Base-by-base conservation (phyloP, 2,888 invertebrate genomes). In the Caenorhabditis uteleia region DNA sequence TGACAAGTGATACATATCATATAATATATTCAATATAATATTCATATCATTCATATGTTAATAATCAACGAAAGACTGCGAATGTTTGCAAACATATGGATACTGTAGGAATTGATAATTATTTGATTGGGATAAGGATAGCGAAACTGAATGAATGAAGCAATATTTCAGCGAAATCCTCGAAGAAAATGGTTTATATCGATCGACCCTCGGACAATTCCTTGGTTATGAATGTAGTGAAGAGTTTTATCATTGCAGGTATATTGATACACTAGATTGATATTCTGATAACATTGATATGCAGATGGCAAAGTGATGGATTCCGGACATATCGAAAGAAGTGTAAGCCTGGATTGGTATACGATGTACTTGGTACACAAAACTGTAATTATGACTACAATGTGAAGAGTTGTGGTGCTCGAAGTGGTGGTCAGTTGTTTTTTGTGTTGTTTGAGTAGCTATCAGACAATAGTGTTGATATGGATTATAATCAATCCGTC, bases 301-400 rank as follows among this genome's bases (percentile, higher is more conserved):
- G 16, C 33, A 61, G 75, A 34, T 78, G 79, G 78, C 80, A 81
- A 50, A 73, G 75, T 36, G 80, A 79, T 44, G 82, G 82, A 0
- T 83, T 75, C 53, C 59, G 76, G 20, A 82, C 82, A 3, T 80
- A 81, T 49, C 69, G 75, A 45, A 82, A 82, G 51, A 68, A 61
- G 23, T 82, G 82, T 36, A 73, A 73, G 42, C 70, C 73, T 12
- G 73, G 73, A 29, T 27, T 82, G 18, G 82, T 82, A 1, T 82
- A 77, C 58, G 82, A 82, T 54, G 78, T 79, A 12, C 49, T 70
- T 29, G 82, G 82, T 21, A 82, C 82, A 2, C 81, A 83, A 58
- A 83, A 82, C 56, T 82, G 82, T 49, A 81, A 82, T 61, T 82
- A 82, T 60, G 81, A 82, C 51, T 82, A 76, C 58, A 82, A 82